Evolutionary conservation across 2,888 invertebrate genomes (phyloP).

Genomic region (Spicauda simplicius): DNA sequence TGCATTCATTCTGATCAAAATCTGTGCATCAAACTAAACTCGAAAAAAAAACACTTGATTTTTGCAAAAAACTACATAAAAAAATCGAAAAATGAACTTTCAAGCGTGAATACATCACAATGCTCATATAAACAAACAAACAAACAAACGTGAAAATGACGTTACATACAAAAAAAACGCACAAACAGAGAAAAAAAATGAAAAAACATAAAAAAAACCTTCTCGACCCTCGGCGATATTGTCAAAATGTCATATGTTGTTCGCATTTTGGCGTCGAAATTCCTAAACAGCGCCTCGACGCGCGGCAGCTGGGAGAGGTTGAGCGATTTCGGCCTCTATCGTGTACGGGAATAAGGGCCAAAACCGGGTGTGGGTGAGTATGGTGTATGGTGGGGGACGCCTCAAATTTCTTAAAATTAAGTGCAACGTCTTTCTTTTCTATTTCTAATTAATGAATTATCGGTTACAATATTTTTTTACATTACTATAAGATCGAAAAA

Average conservation of each 20-base stretch:
- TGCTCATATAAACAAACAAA: too few relatives aligned
- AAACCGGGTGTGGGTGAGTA: constrained; percentile 48
- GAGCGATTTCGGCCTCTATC: constrained; percentile 80
- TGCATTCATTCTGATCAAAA: too few relatives aligned
- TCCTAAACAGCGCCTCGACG: constrained; percentile 73
- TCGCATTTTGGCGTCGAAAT: constrained; percentile 72
- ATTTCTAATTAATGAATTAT: too few relatives aligned
- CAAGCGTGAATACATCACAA: constrained; percentile 27
- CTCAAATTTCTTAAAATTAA: constrained; percentile 1
- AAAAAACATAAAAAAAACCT: constrained; percentile 62
- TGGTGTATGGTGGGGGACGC: constrained; percentile 8
- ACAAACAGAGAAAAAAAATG: constrained; percentile 34
- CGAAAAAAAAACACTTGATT: not conserved
- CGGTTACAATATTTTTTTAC: too few relatives aligned
- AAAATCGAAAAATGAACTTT: not conserved
- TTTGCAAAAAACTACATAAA: not conserved
- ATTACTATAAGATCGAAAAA: too few relatives aligned
- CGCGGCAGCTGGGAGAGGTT: constrained; percentile 79
- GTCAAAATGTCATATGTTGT: constrained; percentile 74
- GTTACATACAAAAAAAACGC: constrained; percentile 9
- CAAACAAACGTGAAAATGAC: not conserved
- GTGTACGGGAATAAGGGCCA: constrained; percentile 52
- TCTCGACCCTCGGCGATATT: constrained; percentile 72
- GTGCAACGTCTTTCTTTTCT: too few relatives aligned
- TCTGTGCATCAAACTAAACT: not conserved